phyloP scores from a whole-genome alignment of 1,140 invertebrate species.

The Brachionus plicatilis region DNA sequence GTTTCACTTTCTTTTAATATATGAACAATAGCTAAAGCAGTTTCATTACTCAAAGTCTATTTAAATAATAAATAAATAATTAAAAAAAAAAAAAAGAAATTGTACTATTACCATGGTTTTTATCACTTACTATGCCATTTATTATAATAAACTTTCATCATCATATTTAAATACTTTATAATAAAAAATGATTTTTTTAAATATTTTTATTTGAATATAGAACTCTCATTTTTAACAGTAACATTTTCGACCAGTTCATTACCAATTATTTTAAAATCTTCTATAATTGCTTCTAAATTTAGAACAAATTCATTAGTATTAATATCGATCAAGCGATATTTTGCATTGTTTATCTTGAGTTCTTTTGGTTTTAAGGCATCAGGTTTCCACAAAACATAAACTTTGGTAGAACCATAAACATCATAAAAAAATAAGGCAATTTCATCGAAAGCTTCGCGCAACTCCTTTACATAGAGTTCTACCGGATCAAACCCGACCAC shows the following conservation, averaged over 20 bases:
- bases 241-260: constrained; percentile 59
- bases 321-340: constrained; percentile 28
- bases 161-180: too few species aligned
- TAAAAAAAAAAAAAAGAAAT: too few species aligned
- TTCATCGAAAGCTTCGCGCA: constrained; percentile 69
- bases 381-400: constrained; percentile 77
- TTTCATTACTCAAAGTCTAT: too few species aligned
- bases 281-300: constrained; percentile 65
- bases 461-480: constrained; percentile 65
- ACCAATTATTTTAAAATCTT: constrained; percentile 69
- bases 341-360: constrained; percentile 63
- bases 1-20: too few species aligned
- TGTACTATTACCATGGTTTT: too few species aligned
- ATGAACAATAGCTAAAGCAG: too few species aligned
- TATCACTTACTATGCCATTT: too few species aligned
- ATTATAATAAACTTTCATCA: too few species aligned
- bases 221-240: constrained; percentile 42
- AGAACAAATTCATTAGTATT: constrained; percentile 57
- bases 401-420: constrained; percentile 69
- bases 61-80: too few species aligned
- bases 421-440: constrained; percentile 82
- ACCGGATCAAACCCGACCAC: constrained; percentile 72
- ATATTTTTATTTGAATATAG: constrained; percentile 42
- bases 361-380: constrained; percentile 60
- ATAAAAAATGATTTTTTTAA: neutral